Evolutionary conservation across 2,113 vertebrate species (phyloP).

Genomic region (Tringa solitaria): DNA sequence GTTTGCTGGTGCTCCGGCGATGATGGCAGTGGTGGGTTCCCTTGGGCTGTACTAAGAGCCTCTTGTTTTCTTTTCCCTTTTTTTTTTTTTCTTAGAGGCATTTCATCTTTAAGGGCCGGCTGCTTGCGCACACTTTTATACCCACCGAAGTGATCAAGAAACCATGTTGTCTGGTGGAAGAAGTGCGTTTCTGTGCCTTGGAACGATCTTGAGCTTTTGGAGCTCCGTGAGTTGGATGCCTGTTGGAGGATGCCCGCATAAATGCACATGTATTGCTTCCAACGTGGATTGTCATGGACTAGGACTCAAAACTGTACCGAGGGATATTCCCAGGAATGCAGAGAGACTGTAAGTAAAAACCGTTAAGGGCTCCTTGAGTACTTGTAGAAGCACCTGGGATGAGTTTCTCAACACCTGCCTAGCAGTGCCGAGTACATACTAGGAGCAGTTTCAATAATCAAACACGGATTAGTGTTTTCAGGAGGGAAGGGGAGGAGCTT

Average conservation of each 20-base stretch:
- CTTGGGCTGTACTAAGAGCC: slow-evolving; percentile 56
- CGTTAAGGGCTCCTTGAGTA: neutral
- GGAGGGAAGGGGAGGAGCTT: slow-evolving; percentile 40
- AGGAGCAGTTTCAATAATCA: neutral
- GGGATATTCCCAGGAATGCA: slow-evolving; percentile 91
- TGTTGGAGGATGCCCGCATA: slow-evolving; percentile 88
- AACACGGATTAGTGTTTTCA: neutral
- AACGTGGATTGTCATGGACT: slow-evolving; percentile 97
- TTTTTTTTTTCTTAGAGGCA: slow-evolving; percentile 41
- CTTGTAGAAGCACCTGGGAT: neutral
- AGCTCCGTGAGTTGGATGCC: slow-evolving; percentile 73
- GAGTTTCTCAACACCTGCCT: slow-evolving; percentile 6
- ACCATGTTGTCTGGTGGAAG: slow-evolving; percentile 75
- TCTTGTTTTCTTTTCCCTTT: slow-evolving; percentile 10
- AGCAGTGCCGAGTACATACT: neutral
- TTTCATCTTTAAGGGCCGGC: slow-evolving; percentile 30
- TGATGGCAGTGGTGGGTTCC: slow-evolving; percentile 44
- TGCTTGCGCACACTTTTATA: neutral
- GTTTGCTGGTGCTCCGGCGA: neutral
- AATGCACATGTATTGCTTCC: slow-evolving; percentile 95
- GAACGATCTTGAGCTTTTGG: slow-evolving; percentile 72
- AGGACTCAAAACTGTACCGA: slow-evolving; percentile 87
- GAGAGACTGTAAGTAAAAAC: slow-evolving; percentile 92
- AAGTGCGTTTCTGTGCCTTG: slow-evolving; percentile 66
- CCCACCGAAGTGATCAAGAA: neutral